Conservation (phyloP, 1,140 invertebrate species). For the Hyles euphorbiae region DNA sequence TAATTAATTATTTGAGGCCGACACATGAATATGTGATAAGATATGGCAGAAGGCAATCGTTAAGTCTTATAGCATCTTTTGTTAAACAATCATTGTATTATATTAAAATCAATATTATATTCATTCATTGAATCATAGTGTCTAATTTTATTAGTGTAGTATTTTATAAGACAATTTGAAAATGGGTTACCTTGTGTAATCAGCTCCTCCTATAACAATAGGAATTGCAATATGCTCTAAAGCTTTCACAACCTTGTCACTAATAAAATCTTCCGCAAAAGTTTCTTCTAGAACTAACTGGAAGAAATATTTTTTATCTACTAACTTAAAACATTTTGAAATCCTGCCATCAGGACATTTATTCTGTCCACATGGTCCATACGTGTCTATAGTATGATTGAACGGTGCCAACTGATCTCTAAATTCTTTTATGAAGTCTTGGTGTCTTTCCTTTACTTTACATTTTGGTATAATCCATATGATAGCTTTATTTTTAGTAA, state of each 20-base stretch:
- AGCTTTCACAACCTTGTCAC: constrained; percentile 77
- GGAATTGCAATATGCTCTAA: constrained; percentile 69
- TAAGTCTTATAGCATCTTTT: too few species aligned
- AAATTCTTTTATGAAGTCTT: constrained; percentile 46
- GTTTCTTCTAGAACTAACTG: constrained; percentile 50
- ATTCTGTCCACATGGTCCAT: constrained; percentile 41
- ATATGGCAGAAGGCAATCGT: too few species aligned
- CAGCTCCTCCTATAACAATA: constrained; percentile 67
- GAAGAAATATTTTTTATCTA: constrained; percentile 56
- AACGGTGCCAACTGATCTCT: constrained; percentile 41
- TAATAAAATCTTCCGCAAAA: constrained; percentile 78
- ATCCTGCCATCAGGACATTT: constrained; percentile 37
- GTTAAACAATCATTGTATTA: too few species aligned
- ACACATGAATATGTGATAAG: too few species aligned
- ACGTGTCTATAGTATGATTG: constrained; percentile 49
- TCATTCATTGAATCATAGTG: too few species aligned
- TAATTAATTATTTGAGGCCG: too few species aligned
- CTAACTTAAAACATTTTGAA: constrained; percentile 40
- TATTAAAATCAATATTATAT: too few species aligned
- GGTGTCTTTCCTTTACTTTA: constrained; percentile 37
- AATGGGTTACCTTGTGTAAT: constrained; percentile 48
- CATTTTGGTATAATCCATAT: constrained; percentile 53
- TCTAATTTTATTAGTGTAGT: too few species aligned
- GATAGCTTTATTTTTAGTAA: constrained; percentile 44
- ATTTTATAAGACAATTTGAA: neutral